phyloP scores from a whole-genome alignment of 2,113 vertebrate species.

The Microtus richardsoni region DNA sequence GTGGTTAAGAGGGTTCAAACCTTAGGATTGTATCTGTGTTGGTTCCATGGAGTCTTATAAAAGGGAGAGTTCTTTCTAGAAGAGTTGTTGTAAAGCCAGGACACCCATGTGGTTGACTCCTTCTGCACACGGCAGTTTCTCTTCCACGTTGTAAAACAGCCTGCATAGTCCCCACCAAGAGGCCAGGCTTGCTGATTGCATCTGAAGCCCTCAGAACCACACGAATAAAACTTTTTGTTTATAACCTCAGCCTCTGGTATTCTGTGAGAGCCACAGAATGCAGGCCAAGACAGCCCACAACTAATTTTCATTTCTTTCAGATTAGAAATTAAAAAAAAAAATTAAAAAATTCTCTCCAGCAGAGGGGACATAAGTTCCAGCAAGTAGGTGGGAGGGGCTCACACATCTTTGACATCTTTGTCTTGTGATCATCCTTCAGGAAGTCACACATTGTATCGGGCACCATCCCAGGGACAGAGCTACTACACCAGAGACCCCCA shows the following conservation, averaged over 20 bases:
- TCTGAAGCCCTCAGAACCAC: not conserved
- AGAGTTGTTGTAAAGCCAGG: not conserved
- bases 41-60: not conserved
- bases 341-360: not conserved
- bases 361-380: not conserved
- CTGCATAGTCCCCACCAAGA: no score
- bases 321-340: not conserved
- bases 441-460: not conserved
- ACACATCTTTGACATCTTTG: no score
- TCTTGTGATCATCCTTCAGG: not conserved
- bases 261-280: not conserved
- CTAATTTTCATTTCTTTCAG: not conserved
- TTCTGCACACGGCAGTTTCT: not conserved
- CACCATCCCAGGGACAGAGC: not conserved
- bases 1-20: not conserved
- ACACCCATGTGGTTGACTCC: not conserved
- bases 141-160: not conserved
- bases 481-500: not conserved
- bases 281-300: not conserved
- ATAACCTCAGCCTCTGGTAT: not conserved
- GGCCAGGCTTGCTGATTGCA: not conserved
- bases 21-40: not conserved
- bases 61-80: not conserved
- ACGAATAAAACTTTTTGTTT: not conserved
- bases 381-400: not conserved